Evolutionary conservation across 2,113 vertebrate species (phyloP), one percentile per base, ranked within the genome.

Genomic region (Cavia aperea): DNA sequence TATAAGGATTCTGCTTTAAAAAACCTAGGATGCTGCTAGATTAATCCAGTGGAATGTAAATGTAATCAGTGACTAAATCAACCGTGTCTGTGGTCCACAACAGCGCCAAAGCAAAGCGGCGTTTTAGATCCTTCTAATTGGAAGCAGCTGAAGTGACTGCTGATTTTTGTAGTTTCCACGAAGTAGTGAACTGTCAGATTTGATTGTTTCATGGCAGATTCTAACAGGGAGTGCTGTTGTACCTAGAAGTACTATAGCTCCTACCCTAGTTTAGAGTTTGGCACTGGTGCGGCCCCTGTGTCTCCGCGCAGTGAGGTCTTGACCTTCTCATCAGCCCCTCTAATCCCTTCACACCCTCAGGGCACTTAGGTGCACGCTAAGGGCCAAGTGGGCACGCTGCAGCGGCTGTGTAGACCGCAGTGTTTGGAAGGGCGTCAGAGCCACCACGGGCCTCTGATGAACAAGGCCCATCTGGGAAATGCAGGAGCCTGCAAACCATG

Each of bases 31-130:
- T 93, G 89, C 62, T 92, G 63, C 91, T 58, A 82, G 94, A 96
- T 93, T 94, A 96, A 96, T 95, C 94, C 81, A 93, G 91, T 49
- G 63, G 86, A 92, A 97, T 97, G 95, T 95, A 96, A 96, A 96
- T 96, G 95, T 49, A 97, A 97, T 97, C 96, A 96, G 95, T 31
- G 86, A 93, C 89, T 96, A 94, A 95, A 96, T 96, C 94, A 96
- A 95, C 93, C 49, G 2, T 90, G 86, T 56, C 95, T 96, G 77
- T 79, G 63, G 87, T 88, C 96, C 94, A 94, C 95, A 95, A 94
- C 84, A 94, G 93, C 93, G 93, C 91, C 66, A 94, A 93, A 95
- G 95, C 81, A 92, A 91, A 96, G 95, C 95, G 93, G 95, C 96
- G 96, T 96, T 96, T 95, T 93, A 88, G 91, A 95, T 92, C 92